Conservation (phyloP, 2,113 vertebrate species). For the Scortum barcoo region DNA sequence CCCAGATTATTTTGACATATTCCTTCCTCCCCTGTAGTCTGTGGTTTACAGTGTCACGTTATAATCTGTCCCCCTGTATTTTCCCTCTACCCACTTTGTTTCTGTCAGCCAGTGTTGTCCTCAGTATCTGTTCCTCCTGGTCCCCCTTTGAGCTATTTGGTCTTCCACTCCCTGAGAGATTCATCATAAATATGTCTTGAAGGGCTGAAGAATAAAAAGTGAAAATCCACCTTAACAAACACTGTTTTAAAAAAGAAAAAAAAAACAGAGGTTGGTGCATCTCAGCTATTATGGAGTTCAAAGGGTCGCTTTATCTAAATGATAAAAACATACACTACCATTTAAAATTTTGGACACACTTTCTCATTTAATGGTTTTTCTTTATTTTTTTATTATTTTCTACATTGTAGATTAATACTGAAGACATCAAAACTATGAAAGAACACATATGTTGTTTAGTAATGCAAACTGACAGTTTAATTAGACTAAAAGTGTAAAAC, state of each 20-base stretch:
- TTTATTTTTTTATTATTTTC: too few species aligned
- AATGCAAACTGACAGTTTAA: not conserved
- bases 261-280: not conserved
- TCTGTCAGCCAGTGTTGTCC: slow-evolving; percentile 55
- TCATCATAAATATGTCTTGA: slow-evolving; percentile 20
- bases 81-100: slow-evolving; percentile 52
- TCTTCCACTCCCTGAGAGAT: slow-evolving; percentile 28
- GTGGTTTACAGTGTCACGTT: slow-evolving; percentile 61
- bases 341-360: too few species aligned
- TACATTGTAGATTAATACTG: too few species aligned
- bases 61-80: slow-evolving; percentile 60
- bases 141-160: slow-evolving; percentile 12
- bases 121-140: slow-evolving; percentile 31
- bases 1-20: slow-evolving; percentile 59
- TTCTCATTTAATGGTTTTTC: too few species aligned
- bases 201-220: slow-evolving; percentile 8
- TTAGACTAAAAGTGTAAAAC: not conserved
- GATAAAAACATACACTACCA: too few species aligned
- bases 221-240: slow-evolving; percentile 41
- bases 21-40: slow-evolving; percentile 58
- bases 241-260: too few species aligned
- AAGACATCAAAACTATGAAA: too few species aligned
- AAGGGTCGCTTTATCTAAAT: not conserved
- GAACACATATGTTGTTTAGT: not conserved
- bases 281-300: not conserved